Percentiles rank a stretch among this genome's conserved stretches.
phyloP scores from a whole-genome alignment of 2,888 invertebrate species.

The Torymus texanus region DNA sequence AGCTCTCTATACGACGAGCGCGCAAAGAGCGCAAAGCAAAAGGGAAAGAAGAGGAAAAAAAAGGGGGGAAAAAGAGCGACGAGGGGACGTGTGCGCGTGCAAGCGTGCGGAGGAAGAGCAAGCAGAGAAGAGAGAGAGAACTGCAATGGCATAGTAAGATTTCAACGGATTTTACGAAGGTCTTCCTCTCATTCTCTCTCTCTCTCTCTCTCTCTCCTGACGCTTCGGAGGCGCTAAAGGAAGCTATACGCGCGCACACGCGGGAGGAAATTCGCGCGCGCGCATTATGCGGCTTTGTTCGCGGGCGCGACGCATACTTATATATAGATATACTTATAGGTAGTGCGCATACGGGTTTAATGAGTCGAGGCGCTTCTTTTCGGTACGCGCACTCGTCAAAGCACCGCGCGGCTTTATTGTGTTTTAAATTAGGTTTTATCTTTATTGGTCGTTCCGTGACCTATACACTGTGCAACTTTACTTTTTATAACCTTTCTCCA shows the following conservation, averaged over 20 bases:
- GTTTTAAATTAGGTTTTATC: conserved; percentile 41
- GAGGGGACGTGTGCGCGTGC: background rate
- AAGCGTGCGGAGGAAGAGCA: background rate
- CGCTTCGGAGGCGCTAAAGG: conserved; percentile 35
- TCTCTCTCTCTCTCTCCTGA: conserved; percentile 18
- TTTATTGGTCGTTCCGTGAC: conserved; percentile 44
- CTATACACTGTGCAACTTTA: conserved; percentile 9
- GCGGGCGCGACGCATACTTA: background rate
- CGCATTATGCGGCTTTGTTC: conserved; percentile 30
- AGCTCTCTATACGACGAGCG: background rate
- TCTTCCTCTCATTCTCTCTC: conserved; percentile 17
- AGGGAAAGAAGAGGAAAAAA: background rate
- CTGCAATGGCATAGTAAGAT: conserved; percentile 49
- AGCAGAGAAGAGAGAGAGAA: background rate
- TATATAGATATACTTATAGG: background rate
- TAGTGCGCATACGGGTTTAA: conserved; percentile 16
- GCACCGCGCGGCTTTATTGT: conserved; percentile 33
- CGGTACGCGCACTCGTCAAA: conserved; percentile 32
- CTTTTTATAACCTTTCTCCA: conserved; percentile 6
- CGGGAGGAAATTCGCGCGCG: conserved; percentile 24
- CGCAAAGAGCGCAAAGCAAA: background rate
- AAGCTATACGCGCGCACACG: conserved; percentile 2
- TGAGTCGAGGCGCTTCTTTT: conserved; percentile 3
- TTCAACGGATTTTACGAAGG: conserved; percentile 52
- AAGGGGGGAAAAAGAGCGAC: background rate